Percentiles rank a stretch among this genome's conserved stretches.
Evolutionary conservation across 2,113 vertebrate species (phyloP).

Genomic region (Notiomystis cincta): DNA sequence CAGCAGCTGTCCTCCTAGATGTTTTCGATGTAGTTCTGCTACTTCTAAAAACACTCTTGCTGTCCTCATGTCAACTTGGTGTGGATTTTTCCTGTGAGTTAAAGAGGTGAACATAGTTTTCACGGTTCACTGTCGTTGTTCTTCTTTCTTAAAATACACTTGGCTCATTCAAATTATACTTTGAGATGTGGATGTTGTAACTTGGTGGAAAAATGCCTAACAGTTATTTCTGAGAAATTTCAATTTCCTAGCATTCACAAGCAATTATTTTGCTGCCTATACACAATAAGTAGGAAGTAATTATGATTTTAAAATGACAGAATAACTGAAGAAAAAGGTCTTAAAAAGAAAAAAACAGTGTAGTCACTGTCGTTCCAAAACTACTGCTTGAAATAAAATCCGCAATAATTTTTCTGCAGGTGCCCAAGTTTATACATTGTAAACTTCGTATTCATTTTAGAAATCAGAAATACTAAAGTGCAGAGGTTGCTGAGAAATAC

Average conservation of each 20-base stretch:
- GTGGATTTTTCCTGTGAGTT: conserved; percentile 87
- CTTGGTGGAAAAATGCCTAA: neutral
- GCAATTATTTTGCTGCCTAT: neutral
- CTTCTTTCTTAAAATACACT: neutral
- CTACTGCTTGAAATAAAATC: neutral
- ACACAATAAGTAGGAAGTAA: neutral
- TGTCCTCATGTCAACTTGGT: conserved; percentile 90
- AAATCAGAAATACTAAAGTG: neutral
- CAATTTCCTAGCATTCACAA: neutral
- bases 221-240: neutral
- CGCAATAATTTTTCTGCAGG: neutral
- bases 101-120: neutral
- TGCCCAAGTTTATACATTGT: neutral
- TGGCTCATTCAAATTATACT: neutral
- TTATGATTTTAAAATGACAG: neutral
- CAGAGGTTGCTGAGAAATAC: neutral
- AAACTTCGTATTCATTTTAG: neutral
- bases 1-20: conserved; percentile 92
- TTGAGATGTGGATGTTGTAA: neutral
- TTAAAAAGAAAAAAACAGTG: neutral
- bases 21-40: conserved; percentile 93
- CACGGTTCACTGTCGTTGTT: neutral
- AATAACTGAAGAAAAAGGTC: neutral
- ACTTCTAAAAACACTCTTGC: conserved; percentile 91
- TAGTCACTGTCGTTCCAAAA: neutral